Conservation (phyloP, 1,140 invertebrate genomes). For the Anagrus nilaparvatae region DNA sequence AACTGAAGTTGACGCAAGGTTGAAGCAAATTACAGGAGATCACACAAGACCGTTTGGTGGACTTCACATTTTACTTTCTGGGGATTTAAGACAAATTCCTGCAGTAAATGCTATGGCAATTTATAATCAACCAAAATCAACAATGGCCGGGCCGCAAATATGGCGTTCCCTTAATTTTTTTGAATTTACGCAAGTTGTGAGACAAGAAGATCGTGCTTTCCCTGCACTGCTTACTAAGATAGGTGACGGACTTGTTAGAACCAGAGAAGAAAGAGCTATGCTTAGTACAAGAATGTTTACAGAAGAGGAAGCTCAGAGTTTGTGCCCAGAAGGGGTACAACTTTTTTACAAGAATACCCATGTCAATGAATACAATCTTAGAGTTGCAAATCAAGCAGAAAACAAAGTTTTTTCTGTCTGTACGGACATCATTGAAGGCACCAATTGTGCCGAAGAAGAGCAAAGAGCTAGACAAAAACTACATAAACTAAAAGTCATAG, state of each 20-base stretch:
- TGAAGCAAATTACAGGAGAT: slow-evolving; percentile 27
- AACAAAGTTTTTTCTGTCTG: slow-evolving; percentile 11
- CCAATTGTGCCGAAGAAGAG: not conserved
- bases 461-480: slow-evolving; percentile 23
- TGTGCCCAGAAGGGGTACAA: slow-evolving; percentile 17
- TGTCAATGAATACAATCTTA: slow-evolving; percentile 18
- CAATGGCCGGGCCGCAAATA: slow-evolving; percentile 9
- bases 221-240: slow-evolving; percentile 26
- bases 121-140: slow-evolving; percentile 6
- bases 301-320: slow-evolving; percentile 8
- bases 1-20: slow-evolving; percentile 19
- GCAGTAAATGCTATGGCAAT: slow-evolving; percentile 17
- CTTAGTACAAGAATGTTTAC: slow-evolving; percentile 19
- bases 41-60: slow-evolving; percentile 20
- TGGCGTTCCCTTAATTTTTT: slow-evolving; percentile 20
- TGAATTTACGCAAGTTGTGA: slow-evolving; percentile 20
- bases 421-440: slow-evolving; percentile 1
- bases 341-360: slow-evolving; percentile 18
- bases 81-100: slow-evolving; percentile 20
- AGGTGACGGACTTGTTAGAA: slow-evolving; percentile 18
- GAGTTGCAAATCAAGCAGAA: slow-evolving; percentile 17
- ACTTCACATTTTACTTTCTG: slow-evolving; percentile 20
- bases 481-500: slow-evolving; percentile 27
- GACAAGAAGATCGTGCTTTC: slow-evolving; percentile 21
- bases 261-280: slow-evolving; percentile 13